phyloP scores from a whole-genome alignment of 2,797 vertebrate genomes.

The Cirrhinus mrigala region DNA sequence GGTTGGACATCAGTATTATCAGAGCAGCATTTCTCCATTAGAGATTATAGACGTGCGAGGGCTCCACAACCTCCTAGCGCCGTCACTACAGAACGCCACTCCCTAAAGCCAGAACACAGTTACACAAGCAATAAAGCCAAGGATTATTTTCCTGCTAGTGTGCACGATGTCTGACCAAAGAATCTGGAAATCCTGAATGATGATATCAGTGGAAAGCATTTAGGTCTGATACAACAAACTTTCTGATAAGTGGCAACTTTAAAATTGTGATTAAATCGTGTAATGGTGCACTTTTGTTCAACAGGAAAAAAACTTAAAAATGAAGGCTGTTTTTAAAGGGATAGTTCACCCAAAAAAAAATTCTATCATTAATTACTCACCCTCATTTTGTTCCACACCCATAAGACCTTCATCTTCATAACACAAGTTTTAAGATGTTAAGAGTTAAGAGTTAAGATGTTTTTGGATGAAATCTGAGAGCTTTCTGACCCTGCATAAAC shows the following conservation, averaged over 20 bases:
- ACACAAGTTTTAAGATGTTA: too few relatives aligned
- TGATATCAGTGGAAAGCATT: neutral
- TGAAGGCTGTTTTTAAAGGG: neutral
- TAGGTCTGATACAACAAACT: neutral
- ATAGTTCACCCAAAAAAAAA: too few relatives aligned
- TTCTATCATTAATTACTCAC: too few relatives aligned
- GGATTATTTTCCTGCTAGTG: conserved; percentile 76
- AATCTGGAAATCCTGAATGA: conserved; percentile 21
- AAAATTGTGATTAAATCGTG: neutral
- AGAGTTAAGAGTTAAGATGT: too few relatives aligned
- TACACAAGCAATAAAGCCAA: conserved; percentile 86
- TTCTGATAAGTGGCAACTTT: neutral
- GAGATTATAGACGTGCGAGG: conserved; percentile 25
- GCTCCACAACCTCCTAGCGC: conserved; percentile 3
- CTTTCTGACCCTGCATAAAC: too few relatives aligned
- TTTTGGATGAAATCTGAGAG: too few relatives aligned
- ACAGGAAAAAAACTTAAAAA: neutral
- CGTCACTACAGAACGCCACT: conserved; percentile 21
- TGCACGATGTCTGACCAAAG: conserved; percentile 31
- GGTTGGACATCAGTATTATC: neutral
- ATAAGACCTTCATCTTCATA: too few relatives aligned
- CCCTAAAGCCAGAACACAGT: conserved; percentile 78
- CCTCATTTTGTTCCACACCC: too few relatives aligned
- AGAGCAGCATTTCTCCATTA: neutral
- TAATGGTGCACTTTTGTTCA: neutral